These are phyloP conservation scores for Drosophila dives DNA, from an alignment of 2,888 invertebrate genomes.

Conservation along the genomic window DNA sequence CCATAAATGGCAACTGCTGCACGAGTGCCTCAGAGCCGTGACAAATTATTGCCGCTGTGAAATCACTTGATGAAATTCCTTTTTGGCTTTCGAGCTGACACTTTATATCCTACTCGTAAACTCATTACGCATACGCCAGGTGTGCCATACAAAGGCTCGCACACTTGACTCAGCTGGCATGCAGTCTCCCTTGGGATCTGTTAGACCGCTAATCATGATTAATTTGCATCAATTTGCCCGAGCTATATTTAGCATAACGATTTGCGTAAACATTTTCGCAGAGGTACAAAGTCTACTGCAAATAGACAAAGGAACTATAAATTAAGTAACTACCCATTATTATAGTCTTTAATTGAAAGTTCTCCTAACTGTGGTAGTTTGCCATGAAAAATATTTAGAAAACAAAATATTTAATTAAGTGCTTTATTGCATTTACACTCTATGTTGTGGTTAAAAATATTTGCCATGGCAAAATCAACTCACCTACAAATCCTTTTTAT, in stretches of 20 bases:
- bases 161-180: constrained; percentile 35
- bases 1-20: constrained; percentile 48
- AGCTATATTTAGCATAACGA: constrained; percentile 62
- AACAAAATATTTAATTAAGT: neutral
- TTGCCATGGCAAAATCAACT: neutral
- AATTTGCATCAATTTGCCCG: constrained; percentile 73
- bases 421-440: neutral
- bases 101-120: constrained; percentile 24
- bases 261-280: constrained; percentile 36
- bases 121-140: constrained; percentile 57
- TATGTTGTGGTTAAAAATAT: no score
- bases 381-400: constrained; percentile 2
- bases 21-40: constrained; percentile 27
- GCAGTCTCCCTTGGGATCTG: constrained; percentile 14
- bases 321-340: neutral
- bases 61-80: constrained; percentile 50
- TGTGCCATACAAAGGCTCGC: constrained; percentile 23
- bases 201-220: constrained; percentile 71
- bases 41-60: constrained; percentile 53
- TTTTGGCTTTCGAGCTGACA: constrained; percentile 20
- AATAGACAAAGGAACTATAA: neutral
- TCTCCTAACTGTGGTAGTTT: neutral
- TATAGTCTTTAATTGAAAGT: neutral
- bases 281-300: neutral
- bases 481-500: neutral